Percentiles rank a stretch among this genome's conserved stretches.
Evolutionary conservation across 2,113 vertebrate genomes (phyloP).

Genomic region (Daboia siamensis): DNA sequence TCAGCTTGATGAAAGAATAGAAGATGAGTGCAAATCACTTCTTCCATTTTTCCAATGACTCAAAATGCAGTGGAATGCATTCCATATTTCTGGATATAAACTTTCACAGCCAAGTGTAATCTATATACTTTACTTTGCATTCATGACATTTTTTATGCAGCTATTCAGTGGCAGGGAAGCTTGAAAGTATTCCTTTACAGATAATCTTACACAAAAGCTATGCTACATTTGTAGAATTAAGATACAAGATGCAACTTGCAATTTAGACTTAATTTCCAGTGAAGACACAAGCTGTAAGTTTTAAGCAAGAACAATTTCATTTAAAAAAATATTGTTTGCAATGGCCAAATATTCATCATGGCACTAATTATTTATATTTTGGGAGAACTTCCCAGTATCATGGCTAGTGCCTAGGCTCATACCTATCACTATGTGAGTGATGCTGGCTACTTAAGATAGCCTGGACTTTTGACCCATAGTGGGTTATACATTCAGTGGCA

Average conservation of each 20-base stretch:
- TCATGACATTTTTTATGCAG: not conserved
- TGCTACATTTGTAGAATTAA: constrained; percentile 3
- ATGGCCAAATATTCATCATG: not conserved
- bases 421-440: not conserved
- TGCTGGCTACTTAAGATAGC: not conserved
- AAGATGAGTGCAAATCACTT: not conserved
- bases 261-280: not conserved
- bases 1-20: not conserved
- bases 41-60: not conserved
- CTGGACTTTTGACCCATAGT: not conserved
- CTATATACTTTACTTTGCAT: not conserved
- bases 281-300: not conserved
- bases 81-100: not conserved
- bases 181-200: rapidly evolving
- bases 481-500: not conserved
- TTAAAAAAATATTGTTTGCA: not conserved
- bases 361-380: not conserved
- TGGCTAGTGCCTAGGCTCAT: not conserved
- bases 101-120: not conserved
- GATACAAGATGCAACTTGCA: not conserved
- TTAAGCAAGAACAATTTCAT: not conserved
- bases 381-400: not conserved
- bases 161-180: not conserved
- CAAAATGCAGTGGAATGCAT: not conserved
- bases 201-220: not conserved